phyloP scores from a whole-genome alignment of 2,113 vertebrate species.

The Pyxicephalus adspersus region DNA sequence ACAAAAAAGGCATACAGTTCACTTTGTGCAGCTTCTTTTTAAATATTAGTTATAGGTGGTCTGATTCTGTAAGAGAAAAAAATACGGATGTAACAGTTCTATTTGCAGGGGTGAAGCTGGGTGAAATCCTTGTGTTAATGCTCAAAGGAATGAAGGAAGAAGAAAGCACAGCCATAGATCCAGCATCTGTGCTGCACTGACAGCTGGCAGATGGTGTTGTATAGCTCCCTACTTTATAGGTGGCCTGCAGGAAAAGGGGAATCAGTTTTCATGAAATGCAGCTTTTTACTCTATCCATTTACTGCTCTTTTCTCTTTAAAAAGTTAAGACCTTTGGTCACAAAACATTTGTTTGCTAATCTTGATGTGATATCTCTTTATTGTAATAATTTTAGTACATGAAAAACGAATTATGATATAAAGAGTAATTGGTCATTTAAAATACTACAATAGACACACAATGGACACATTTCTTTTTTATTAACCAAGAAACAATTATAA shows the following conservation, averaged over 20 bases:
- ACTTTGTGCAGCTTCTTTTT: too few relatives aligned
- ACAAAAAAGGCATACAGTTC: too few relatives aligned
- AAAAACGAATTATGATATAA: too few relatives aligned
- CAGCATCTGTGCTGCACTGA: conserved; percentile 45
- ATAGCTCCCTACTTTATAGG: conserved; percentile 44
- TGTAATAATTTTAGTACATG: too few relatives aligned
- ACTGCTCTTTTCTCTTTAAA: conserved; percentile 41
- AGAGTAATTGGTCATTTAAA: too few relatives aligned
- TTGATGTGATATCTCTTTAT: neutral
- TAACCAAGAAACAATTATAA: too few relatives aligned
- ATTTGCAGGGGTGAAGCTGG: neutral
- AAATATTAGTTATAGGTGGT: too few relatives aligned
- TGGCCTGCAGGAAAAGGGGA: conserved; percentile 53
- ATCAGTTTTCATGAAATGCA: conserved; percentile 41
- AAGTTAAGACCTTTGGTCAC: conserved; percentile 17
- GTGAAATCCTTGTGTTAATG: conserved; percentile 6
- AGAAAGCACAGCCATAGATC: conserved; percentile 5
- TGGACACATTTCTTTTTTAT: too few relatives aligned
- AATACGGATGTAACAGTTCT: neutral
- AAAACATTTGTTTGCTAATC: conserved; percentile 40
- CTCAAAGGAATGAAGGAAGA: conserved; percentile 14
- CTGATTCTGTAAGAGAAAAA: neutral
- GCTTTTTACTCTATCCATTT: conserved; percentile 9
- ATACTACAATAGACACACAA: too few relatives aligned
- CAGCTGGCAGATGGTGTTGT: conserved; percentile 50